Percentiles rank a stretch among this genome's conserved stretches.
Evolutionary conservation across 2,113 vertebrate genomes (phyloP).

Genomic region (Microtus montanus): DNA sequence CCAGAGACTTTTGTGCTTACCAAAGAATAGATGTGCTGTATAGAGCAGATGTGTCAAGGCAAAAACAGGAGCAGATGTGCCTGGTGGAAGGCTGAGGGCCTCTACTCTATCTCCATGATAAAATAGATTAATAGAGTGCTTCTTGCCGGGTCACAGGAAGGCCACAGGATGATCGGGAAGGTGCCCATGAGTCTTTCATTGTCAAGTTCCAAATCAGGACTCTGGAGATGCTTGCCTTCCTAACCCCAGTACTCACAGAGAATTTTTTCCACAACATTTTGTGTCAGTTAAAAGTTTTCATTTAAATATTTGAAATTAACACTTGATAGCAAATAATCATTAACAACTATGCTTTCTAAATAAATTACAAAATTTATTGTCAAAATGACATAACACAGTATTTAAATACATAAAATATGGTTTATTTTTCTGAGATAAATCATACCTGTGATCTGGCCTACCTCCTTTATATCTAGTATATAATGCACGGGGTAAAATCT

Average conservation of each 20-base stretch:
- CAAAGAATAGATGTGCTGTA: neutral
- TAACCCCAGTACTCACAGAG: neutral
- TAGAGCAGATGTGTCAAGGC: neutral
- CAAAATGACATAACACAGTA: neutral
- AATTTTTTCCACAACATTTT: neutral
- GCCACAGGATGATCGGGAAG: neutral
- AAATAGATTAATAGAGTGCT: constrained; percentile 43
- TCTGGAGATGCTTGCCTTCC: neutral
- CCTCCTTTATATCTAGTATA: neutral
- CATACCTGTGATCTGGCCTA: neutral
- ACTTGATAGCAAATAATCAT: neutral
- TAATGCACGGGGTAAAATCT: neutral
- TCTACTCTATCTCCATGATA: neutral
- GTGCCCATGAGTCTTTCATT: neutral
- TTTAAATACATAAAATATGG: neutral
- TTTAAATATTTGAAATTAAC: neutral
- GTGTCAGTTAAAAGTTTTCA: neutral
- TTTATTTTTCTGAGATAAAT: neutral
- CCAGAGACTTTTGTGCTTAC: neutral
- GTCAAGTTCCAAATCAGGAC: neutral
- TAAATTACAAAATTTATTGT: neutral
- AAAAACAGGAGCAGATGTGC: constrained; percentile 68
- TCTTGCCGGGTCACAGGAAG: constrained; percentile 27
- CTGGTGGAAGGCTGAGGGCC: neutral
- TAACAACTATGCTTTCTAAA: neutral